A percentile compares a stretch with the other conserved stretches of the same genome.
These are phyloP conservation scores for Clarias fuscus DNA, from an alignment of 2,797 vertebrate species.

Conservation along the genomic window DNA sequence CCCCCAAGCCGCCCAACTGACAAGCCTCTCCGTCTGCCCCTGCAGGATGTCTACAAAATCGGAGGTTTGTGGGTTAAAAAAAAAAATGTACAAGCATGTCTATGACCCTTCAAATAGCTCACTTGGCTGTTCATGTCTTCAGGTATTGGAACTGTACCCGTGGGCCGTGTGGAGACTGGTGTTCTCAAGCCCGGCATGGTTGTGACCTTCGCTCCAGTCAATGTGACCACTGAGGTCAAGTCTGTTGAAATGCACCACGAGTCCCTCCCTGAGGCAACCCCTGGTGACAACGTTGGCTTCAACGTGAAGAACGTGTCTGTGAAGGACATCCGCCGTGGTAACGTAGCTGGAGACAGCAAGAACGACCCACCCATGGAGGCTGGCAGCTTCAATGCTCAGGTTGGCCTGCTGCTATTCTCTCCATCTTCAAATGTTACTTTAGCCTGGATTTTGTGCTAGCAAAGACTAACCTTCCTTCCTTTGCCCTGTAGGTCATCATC, in stretches of 20 bases:
- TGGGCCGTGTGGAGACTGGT: constrained; percentile 62
- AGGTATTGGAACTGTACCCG: constrained; percentile 67
- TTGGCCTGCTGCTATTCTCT: constrained; percentile 6
- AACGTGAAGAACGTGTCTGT: constrained; percentile 68
- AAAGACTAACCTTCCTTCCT: no score
- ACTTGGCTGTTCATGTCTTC: not conserved
- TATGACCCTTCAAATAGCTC: not conserved
- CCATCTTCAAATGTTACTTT: not conserved
- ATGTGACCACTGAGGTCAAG: constrained; percentile 65
- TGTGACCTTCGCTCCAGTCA: constrained; percentile 61
- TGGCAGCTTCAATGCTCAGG: constrained; percentile 63
- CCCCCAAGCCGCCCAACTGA: constrained; percentile 66
- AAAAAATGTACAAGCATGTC: no score
- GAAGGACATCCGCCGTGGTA: constrained; percentile 68
- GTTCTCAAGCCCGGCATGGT: constrained; percentile 57
- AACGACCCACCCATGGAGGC: constrained; percentile 64
- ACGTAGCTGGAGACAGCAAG: constrained; percentile 70
- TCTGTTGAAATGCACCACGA: constrained; percentile 69
- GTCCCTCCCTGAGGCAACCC: constrained; percentile 60
- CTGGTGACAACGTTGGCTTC: constrained; percentile 67
- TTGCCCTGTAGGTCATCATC: constrained; percentile 61
- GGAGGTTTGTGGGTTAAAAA: constrained; percentile 57
- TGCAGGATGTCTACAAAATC: constrained; percentile 74
- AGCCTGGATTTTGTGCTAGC: not conserved
- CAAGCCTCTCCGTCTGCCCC: constrained; percentile 68